Evolutionary conservation across 1,140 invertebrate species (phyloP).

Genomic region (Drosophila punjabiensis): DNA sequence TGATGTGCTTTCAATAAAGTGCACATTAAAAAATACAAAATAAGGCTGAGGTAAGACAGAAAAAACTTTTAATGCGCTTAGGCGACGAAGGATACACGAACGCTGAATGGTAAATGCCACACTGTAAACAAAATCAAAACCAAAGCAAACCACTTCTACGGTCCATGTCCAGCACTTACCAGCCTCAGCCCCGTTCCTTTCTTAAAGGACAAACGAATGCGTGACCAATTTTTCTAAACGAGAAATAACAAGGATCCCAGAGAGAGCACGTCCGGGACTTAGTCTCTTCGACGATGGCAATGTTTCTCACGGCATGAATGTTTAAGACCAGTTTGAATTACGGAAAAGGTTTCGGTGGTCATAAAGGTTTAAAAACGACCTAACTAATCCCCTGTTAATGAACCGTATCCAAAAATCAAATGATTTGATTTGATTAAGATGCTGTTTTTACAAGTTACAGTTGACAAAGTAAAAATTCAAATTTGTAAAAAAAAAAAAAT

Average conservation of each 20-base stretch:
- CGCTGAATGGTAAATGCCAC: conserved; percentile 47
- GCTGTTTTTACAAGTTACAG: neutral
- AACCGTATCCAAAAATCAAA: conserved; percentile 43
- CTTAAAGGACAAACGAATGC: conserved; percentile 55
- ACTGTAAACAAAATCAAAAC: conserved; percentile 73
- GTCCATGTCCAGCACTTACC: conserved; percentile 57
- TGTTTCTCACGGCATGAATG: conserved; percentile 27
- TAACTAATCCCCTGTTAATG: conserved; percentile 51
- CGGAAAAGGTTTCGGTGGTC: conserved; percentile 20
- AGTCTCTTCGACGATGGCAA: conserved; percentile 25
- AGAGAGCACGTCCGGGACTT: conserved; percentile 54
- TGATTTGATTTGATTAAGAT: conserved; percentile 1
- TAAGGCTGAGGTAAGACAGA: conserved; percentile 15
- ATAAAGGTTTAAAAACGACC: neutral
- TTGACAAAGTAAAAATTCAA: neutral
- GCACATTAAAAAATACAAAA: conserved; percentile 59
- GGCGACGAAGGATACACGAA: conserved; percentile 63
- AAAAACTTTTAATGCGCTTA: conserved; percentile 79
- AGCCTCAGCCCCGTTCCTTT: neutral
- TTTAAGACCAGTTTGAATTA: conserved; percentile 20
- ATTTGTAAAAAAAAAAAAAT: too few relatives aligned
- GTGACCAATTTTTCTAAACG: conserved; percentile 75
- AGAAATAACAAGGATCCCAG: conserved; percentile 15
- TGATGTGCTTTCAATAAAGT: conserved; percentile 81
- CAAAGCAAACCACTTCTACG: conserved; percentile 53